Conservation (phyloP, 2,113 vertebrate species). For the Isichthys henryi region DNA sequence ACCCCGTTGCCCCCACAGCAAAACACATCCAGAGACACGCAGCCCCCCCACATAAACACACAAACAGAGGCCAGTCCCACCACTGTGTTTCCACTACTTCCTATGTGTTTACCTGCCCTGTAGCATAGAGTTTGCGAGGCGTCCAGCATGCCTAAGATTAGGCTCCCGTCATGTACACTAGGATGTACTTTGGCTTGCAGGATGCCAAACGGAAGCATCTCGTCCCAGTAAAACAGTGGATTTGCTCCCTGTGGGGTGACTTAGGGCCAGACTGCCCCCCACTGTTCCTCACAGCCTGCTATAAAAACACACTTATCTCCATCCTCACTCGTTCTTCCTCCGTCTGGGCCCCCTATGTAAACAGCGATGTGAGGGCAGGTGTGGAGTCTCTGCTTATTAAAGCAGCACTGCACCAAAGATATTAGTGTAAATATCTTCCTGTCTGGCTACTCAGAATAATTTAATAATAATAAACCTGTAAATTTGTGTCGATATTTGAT, state of each 20-base stretch:
- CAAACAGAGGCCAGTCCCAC: not conserved
- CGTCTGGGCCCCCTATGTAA: not conserved
- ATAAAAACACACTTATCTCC: constrained; percentile 18
- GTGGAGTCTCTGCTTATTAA: not conserved
- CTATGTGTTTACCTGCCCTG: not conserved
- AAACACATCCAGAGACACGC: not conserved
- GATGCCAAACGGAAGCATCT: not conserved
- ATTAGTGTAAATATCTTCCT: not conserved
- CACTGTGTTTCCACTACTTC: no score
- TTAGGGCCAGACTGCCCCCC: constrained; percentile 15
- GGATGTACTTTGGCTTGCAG: not conserved
- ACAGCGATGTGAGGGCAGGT: not conserved
- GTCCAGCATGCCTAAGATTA: not conserved
- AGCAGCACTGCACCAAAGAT: not conserved
- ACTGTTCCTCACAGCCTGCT: constrained; percentile 16
- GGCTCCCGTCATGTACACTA: constrained; percentile 8
- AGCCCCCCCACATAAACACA: not conserved
- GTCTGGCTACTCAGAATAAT: not conserved
- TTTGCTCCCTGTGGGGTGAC: constrained; percentile 20
- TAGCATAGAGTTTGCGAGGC: not conserved
- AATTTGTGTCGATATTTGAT: not conserved
- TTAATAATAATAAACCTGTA: not conserved
- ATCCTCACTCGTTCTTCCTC: not conserved
- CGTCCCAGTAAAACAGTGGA: not conserved
- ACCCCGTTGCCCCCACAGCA: not conserved